phyloP scores from a whole-genome alignment of 2,797 vertebrate genomes.

The Sphenopsis melanotis region DNA sequence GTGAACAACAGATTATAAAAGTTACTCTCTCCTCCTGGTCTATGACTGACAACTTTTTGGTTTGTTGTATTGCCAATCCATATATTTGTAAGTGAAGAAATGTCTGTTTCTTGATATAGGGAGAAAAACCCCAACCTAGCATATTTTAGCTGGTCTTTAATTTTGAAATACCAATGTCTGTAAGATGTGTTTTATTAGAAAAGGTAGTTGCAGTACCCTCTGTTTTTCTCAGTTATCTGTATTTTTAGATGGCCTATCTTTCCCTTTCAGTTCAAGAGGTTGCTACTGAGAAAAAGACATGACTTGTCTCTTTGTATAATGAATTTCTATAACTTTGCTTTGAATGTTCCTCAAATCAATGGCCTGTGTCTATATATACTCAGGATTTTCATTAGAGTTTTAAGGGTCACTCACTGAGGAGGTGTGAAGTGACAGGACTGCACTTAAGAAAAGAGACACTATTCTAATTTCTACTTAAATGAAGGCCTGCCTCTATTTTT shows the following conservation, averaged over 20 bases:
- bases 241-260: background rate
- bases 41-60: background rate
- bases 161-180: background rate
- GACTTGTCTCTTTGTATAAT: background rate
- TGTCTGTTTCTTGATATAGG: background rate
- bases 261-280: background rate
- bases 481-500: background rate
- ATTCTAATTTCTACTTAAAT: background rate
- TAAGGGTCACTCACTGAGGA: background rate
- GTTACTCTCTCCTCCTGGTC: background rate
- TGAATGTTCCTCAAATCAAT: background rate
- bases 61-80: background rate
- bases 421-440: background rate
- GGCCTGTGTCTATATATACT: background rate
- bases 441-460: background rate
- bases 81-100: background rate
- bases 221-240: background rate
- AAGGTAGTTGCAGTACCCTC: background rate
- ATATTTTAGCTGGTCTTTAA: background rate
- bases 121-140: rapidly evolving
- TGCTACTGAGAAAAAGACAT: background rate
- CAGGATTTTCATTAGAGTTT: background rate
- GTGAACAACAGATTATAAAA: background rate
- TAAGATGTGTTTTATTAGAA: background rate
- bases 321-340: background rate